Base-by-base conservation (phyloP, 2,113 vertebrate species). In the Poecile atricapillus region DNA sequence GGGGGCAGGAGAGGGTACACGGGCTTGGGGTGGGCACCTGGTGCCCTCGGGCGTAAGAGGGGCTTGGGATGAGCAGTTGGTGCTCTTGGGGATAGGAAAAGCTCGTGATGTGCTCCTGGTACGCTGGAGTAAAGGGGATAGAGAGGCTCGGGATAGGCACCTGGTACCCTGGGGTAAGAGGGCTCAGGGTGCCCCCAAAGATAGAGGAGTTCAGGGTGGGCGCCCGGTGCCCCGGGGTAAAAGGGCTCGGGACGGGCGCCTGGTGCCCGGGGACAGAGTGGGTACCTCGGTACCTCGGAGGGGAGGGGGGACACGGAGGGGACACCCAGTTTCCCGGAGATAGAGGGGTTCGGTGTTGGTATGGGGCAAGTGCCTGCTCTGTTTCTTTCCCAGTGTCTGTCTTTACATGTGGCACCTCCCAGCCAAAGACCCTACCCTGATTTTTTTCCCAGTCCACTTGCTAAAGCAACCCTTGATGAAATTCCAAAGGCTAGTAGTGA, bases 271-370 rank as follows among this genome's bases (percentile, higher is more conserved):
- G 28, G 8, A 39, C 37, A 39, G 5, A 39, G 28, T 11, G 19
- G 2, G 3, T 62, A 64, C 46, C 7, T n/a, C 1, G 4, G 10
- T 46, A 8, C 41, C 19, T 33, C 3, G 5, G 19, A 56, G 50
- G 50, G 7, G 7, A 22, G 11, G 18, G 39, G 27, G n/a, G 11
- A 27, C 39, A 55, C 11, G 7, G 27, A 22, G 25, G 11, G 47
- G 28, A 1, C 41, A 55, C 18, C 22, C 58, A 55, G 11, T 27
- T 55, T 17, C 19, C 19, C 30, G 10, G 15, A 3, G 10, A 3
- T 44, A 22, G 4, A 60, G 25, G 8, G 64, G 27, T 11, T 64
- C 9, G 3, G 3, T 25, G 56, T 62, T 21, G 17, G 16, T 22
- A 14, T 46, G 39, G 39, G 21, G 33, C 27, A 10, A 47, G 27